Conservation (phyloP, 2,113 vertebrate genomes). For the Lates calcarifer region DNA sequence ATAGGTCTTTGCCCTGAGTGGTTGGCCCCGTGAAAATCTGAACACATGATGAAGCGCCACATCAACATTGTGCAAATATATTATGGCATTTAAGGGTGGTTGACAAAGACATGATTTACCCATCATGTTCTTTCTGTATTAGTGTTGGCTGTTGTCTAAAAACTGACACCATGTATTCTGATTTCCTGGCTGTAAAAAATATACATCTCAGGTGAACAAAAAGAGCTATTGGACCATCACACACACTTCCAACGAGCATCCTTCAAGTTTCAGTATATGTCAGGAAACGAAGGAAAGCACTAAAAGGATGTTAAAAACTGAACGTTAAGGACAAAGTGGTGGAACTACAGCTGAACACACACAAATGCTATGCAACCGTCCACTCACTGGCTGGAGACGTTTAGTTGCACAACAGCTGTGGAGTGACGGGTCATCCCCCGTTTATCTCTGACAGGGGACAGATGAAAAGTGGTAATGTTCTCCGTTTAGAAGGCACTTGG, state of each 20-base stretch:
- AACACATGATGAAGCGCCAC: constrained; percentile 15
- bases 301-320: constrained; percentile 6
- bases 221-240: not conserved
- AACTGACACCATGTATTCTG: constrained; percentile 28
- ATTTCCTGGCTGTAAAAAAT: constrained; percentile 19
- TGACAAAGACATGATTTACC: not conserved
- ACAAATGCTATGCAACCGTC: constrained; percentile 11
- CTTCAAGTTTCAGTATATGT: constrained; percentile 34
- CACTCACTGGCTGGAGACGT: not conserved
- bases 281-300: constrained; percentile 28
- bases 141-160: not conserved
- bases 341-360: constrained; percentile 3
- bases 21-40: not conserved
- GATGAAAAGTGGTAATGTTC: constrained; percentile 37
- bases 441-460: not conserved
- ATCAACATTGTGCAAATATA: not conserved
- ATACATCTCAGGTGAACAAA: constrained; percentile 5
- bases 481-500: constrained; percentile 68
- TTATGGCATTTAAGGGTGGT: not conserved
- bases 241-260: not conserved
- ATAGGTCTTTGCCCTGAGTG: constrained; percentile 14
- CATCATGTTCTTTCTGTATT: not conserved
- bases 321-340: constrained; percentile 35
- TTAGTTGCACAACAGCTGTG: constrained; percentile 23
- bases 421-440: constrained; percentile 21